A percentile compares a stretch with the other conserved stretches of the same genome.
phyloP scores from a whole-genome alignment of 92 coral and sea anemone genomes.

The Epizoanthus scotinus region DNA sequence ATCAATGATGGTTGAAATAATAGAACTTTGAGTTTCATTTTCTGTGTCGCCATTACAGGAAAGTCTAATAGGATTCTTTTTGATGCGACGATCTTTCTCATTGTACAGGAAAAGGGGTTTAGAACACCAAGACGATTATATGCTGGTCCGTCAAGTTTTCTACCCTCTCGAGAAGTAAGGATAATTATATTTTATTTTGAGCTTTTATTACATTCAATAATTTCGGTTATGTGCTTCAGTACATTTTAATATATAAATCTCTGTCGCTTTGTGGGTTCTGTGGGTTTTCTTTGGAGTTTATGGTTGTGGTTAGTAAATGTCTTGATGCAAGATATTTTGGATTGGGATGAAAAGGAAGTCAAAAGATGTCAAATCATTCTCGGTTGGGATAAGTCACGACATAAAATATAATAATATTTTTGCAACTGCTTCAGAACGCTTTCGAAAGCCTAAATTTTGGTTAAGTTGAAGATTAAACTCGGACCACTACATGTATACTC shows the following conservation, averaged over 20 bases:
- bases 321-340: background rate
- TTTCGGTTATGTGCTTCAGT: background rate
- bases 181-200: background rate
- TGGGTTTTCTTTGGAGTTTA: slow-evolving; percentile 15
- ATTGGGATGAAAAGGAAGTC: background rate
- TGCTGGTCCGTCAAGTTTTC: slow-evolving; percentile 85
- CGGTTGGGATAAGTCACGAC: background rate
- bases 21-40: background rate
- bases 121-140: slow-evolving; percentile 79
- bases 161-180: slow-evolving; percentile 93
- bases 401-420: no score
- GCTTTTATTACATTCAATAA: background rate
- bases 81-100: slow-evolving; percentile 20
- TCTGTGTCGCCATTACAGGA: slow-evolving; percentile 2
- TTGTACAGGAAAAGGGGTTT: slow-evolving; percentile 70
- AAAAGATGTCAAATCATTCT: background rate
- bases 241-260: background rate
- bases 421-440: background rate
- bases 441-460: background rate
- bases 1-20: no score
- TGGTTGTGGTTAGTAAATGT: background rate
- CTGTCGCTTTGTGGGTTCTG: background rate
- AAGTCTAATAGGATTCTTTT: slow-evolving; percentile 14
- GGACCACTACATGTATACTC: background rate
- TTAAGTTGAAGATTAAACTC: background rate